Base-by-base conservation (phyloP, 2,113 vertebrate genomes). In the Oophaga pumilio region DNA sequence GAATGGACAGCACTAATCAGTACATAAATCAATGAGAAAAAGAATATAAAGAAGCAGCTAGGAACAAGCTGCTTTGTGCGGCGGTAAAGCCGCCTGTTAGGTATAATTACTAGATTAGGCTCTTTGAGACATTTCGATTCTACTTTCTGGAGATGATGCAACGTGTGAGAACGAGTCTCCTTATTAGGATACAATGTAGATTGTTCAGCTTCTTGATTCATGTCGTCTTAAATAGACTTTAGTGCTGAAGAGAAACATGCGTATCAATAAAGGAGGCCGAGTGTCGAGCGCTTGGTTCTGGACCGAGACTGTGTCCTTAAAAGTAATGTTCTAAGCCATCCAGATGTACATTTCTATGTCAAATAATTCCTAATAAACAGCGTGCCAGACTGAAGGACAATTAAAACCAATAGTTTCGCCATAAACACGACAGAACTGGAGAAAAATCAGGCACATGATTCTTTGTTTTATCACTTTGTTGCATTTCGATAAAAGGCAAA, bases 171-270 rank as follows among this genome's bases (percentile, higher is more conserved):
- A 82, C 79, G 62, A n/a, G 79, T 82, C 79, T 82, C 79, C 79
- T 82, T 82, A 82, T 82, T 82, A 82, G 79, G 79, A 60, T 82
- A 82, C 79, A 82, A 62, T 82, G 79, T 82, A 82, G 79, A 82
- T 82, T 82, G 79, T 62, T 62, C 79, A 82, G 79, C 79, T 82
- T 64, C 59, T 82, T 82, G 79, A 82, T 82, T 82, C 79, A 82
- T 82, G 79, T 49, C 64, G 59, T 82, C 57, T 64, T 43, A 82
- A 82, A 82, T 49, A 82, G 79, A 82, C 57, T 82, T 82, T 64
- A 82, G 79, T 82, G 79, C 79, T 82, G 79, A 82, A 64, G 79
- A 82, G 59, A 82, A 82, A 82, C 79, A 81, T 62, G 79, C 59
- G 79, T 82, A 82, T 82, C 79, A 82, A 82, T 82, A 82, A 82